Evolutionary conservation across 2,888 invertebrate species (phyloP).

Genomic region (Microctonus hyperodae): DNA sequence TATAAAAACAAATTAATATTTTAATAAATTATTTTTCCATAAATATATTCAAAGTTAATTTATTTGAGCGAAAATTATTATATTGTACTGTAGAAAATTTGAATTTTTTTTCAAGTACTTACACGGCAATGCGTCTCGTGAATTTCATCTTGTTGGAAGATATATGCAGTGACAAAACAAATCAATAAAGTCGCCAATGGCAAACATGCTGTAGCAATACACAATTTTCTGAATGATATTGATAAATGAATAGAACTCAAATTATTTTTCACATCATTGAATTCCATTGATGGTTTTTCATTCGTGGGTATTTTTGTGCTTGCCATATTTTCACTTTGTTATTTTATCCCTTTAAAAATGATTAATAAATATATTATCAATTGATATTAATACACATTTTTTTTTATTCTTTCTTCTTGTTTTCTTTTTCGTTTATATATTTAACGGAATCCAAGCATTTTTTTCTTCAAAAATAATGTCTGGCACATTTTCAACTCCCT

Average conservation of each 20-base stretch:
- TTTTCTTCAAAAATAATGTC: constrained; percentile 27
- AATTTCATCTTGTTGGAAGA: constrained; percentile 92
- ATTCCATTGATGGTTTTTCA: constrained; percentile 53
- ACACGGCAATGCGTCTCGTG: constrained; percentile 96
- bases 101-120: constrained; percentile 63
- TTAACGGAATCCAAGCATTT: background rate
- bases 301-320: constrained; percentile 11
- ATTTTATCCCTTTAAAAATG: too few relatives aligned
- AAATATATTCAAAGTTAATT: too few relatives aligned
- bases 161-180: constrained; percentile 88
- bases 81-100: too few relatives aligned
- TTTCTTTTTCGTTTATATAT: background rate
- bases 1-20: too few relatives aligned
- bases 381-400: constrained; percentile 6
- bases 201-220: constrained; percentile 83
- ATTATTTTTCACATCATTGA: constrained; percentile 54
- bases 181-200: constrained; percentile 84
- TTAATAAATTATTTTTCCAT: too few relatives aligned
- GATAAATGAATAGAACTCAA: constrained; percentile 71
- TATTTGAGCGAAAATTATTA: too few relatives aligned
- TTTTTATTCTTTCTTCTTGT: background rate
- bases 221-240: constrained; percentile 80
- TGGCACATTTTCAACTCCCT: constrained; percentile 37
- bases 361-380: background rate
- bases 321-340: constrained; percentile 12